A percentile compares a stretch with the other conserved stretches of the same genome.
These are phyloP conservation scores for Ophioninae sp. DNA, from an alignment of 2,888 invertebrate species.

Conservation along the genomic window DNA sequence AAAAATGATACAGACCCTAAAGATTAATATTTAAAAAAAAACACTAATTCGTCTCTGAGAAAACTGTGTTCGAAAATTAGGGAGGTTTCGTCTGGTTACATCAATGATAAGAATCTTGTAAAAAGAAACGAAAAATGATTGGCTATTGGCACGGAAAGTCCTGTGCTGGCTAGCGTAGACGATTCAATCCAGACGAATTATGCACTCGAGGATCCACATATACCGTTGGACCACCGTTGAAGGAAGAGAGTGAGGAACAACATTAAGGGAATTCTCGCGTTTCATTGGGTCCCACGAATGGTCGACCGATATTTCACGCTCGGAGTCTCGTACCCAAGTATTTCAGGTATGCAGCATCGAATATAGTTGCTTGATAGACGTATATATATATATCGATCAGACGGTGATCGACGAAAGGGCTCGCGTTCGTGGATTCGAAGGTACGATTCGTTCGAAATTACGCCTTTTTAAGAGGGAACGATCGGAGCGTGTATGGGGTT, in stretches of 20 bases:
- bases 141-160: neutral
- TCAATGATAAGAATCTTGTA: too few species aligned
- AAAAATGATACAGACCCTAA: too few species aligned
- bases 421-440: neutral
- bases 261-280: conserved; percentile 53
- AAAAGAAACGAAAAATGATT: neutral
- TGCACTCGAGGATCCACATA: conserved; percentile 32
- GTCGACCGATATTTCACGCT: conserved; percentile 61
- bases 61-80: too few species aligned
- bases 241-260: conserved; percentile 13
- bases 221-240: neutral
- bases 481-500: conserved; percentile 21
- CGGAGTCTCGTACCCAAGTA: conserved; percentile 25
- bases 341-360: conserved; percentile 42
- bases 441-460: neutral
- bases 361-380: conserved; percentile 5
- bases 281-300: conserved; percentile 54
- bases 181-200: conserved; percentile 55
- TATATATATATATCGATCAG: neutral
- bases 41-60: too few species aligned
- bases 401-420: conserved; percentile 8
- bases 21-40: too few species aligned
- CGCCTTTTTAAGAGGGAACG: conserved; percentile 13
- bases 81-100: too few species aligned
- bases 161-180: conserved; percentile 17